These are phyloP conservation scores for Opisthocomus hoazin DNA, from an alignment of 2,113 vertebrate genomes.

Conservation along the genomic window DNA sequence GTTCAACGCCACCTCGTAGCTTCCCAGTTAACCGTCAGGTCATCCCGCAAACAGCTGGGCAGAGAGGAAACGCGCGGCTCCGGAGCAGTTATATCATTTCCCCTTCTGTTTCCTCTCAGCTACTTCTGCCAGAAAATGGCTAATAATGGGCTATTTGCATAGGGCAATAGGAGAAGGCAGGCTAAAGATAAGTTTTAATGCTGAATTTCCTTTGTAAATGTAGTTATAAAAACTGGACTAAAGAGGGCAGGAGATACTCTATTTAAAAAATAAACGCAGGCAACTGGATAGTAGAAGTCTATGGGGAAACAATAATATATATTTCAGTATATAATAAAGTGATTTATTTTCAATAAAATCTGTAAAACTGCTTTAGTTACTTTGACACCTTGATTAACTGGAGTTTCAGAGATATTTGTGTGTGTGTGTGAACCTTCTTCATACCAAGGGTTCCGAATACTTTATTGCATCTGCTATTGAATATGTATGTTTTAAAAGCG, in stretches of 20 bases:
- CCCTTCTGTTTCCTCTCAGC: constrained; percentile 79
- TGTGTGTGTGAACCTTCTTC: constrained; percentile 42
- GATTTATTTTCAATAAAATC: constrained; percentile 77
- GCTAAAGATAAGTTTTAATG: constrained; percentile 23
- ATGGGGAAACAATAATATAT: constrained; percentile 62
- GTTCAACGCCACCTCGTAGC: constrained; percentile 53
- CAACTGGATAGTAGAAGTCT: constrained; percentile 38
- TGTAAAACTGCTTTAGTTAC: constrained; percentile 72
- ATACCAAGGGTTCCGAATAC: constrained; percentile 21
- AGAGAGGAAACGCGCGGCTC: constrained; percentile 69
- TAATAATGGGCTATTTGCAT: constrained; percentile 78
- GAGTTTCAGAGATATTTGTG: constrained; percentile 66
- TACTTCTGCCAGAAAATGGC: constrained; percentile 73
- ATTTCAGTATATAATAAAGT: constrained; percentile 71
- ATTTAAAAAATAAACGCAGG: constrained; percentile 53
- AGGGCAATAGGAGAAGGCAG: constrained; percentile 64
- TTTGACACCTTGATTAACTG: constrained; percentile 76
- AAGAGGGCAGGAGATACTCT: constrained; percentile 86
- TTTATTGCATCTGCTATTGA: constrained; percentile 58
- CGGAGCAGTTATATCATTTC: constrained; percentile 80
- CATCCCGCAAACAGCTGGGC: constrained; percentile 72
- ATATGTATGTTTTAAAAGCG: constrained; percentile 57
- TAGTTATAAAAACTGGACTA: constrained; percentile 82
- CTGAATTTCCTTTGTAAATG: constrained; percentile 64
- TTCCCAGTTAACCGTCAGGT: constrained; percentile 65